phyloP scores from a whole-genome alignment of 2,797 vertebrate genomes.

The Poecilia gillii region DNA sequence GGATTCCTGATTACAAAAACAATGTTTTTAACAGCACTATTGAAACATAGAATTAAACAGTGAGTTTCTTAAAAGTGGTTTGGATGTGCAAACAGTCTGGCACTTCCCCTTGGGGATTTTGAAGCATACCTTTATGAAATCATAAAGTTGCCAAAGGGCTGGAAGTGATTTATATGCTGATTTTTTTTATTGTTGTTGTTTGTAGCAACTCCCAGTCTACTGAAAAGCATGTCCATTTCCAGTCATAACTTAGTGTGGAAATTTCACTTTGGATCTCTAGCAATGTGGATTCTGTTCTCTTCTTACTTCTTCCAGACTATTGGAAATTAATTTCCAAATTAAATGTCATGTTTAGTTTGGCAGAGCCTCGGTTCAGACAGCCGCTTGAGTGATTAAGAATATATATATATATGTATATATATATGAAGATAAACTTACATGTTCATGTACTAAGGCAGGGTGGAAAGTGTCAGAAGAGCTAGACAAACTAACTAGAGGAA shows the following conservation, averaged over 20 bases:
- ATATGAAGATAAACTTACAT: neutral
- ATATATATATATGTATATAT: neutral
- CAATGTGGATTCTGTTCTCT: neutral
- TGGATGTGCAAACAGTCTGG: neutral
- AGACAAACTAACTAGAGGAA: neutral
- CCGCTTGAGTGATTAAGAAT: neutral
- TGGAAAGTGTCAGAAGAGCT: neutral
- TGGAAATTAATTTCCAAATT: neutral
- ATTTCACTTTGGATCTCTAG: neutral
- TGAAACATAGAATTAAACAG: neutral
- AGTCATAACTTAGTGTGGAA: neutral
- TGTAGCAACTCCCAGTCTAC: neutral
- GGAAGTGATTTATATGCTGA: too few species aligned
- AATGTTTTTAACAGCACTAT: neutral
- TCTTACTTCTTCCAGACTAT: neutral
- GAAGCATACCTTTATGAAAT: neutral
- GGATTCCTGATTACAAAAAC: neutral
- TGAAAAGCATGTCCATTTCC: neutral
- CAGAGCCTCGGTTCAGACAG: neutral
- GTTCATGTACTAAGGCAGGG: neutral
- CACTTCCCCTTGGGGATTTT: neutral
- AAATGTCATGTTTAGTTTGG: neutral
- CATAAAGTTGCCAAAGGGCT: too few species aligned
- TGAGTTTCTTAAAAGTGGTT: neutral
- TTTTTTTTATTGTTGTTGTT: too few species aligned